Percentiles rank a stretch among this genome's conserved stretches.
phyloP scores from a whole-genome alignment of 92 coral and sea anemone species.

The Isaurus tuberculatus region DNA sequence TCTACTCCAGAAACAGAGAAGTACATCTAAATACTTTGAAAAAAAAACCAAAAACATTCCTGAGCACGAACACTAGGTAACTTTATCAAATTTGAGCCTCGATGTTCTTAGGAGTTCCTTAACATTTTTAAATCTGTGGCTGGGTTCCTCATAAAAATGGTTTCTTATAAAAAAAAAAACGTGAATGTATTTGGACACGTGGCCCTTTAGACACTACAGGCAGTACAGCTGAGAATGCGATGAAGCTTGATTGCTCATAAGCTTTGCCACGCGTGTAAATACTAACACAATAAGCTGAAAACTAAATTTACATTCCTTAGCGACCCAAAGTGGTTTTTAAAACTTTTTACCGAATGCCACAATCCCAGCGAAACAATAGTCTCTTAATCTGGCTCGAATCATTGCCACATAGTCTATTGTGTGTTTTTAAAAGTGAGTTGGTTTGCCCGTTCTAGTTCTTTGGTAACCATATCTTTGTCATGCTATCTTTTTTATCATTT shows the following conservation, averaged over 20 bases:
- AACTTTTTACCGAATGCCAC: not conserved
- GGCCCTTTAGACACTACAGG: slow-evolving; percentile 15
- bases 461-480: not conserved
- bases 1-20: too few relatives aligned
- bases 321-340: not conserved
- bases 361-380: slow-evolving; percentile 1
- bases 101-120: too few relatives aligned
- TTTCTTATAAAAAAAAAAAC: too few relatives aligned
- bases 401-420: not conserved
- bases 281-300: slow-evolving; percentile 1
- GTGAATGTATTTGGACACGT: slow-evolving; percentile 34
- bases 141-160: too few relatives aligned
- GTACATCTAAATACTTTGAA: too few relatives aligned
- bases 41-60: too few relatives aligned
- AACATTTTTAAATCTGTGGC: too few relatives aligned
- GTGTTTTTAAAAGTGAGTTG: not conserved
- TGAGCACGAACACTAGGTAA: too few relatives aligned
- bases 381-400: slow-evolving; percentile 3
- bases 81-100: too few relatives aligned
- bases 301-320: slow-evolving; percentile 33
- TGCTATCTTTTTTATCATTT: slow-evolving; percentile 14
- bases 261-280: slow-evolving; percentile 35
- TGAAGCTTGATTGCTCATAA: slow-evolving; percentile 4
- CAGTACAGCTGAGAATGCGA: slow-evolving; percentile 50
- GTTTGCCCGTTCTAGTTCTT: not conserved